phyloP scores from a whole-genome alignment of 2,888 invertebrate genomes.

The Petrophora chlorosata region DNA sequence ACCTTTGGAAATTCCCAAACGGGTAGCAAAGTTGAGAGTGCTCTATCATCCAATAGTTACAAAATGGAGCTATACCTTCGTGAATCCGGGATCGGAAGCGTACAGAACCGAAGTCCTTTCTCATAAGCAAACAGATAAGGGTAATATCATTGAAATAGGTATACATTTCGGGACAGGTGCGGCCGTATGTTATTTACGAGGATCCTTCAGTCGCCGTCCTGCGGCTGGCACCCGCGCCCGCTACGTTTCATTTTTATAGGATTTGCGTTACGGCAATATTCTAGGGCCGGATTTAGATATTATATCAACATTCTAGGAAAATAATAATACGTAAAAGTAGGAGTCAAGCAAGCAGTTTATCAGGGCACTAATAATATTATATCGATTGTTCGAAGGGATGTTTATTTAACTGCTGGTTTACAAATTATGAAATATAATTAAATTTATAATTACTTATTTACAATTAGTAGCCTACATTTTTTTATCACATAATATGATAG shows the following conservation, averaged over 20 bases:
- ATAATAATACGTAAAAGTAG: slow-evolving; percentile 7
- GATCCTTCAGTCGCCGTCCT: slow-evolving; percentile 30
- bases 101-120: slow-evolving; percentile 30
- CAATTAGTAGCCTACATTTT: too few relatives aligned
- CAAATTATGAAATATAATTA: too few relatives aligned
- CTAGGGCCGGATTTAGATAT: slow-evolving; percentile 24
- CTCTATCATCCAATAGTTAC: slow-evolving; percentile 21
- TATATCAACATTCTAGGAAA: slow-evolving; percentile 14
- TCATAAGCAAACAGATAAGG: slow-evolving; percentile 41
- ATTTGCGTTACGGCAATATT: slow-evolving; percentile 35
- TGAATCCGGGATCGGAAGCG: slow-evolving; percentile 23
- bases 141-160: slow-evolving; percentile 39
- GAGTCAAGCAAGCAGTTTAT: background rate
- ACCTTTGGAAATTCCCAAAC: slow-evolving; percentile 10
- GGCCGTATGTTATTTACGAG: slow-evolving; percentile 41
- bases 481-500: too few relatives aligned
- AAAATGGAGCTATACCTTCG: slow-evolving; percentile 22
- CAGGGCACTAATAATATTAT: background rate
- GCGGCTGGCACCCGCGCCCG: slow-evolving; percentile 15
- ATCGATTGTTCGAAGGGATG: too few relatives aligned
- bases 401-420: too few relatives aligned
- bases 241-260: slow-evolving; percentile 37
- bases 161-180: slow-evolving; percentile 40
- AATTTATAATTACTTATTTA: too few relatives aligned
- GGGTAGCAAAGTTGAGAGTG: slow-evolving; percentile 13